phyloP scores from a whole-genome alignment of 2,113 vertebrate species.

The Protobothrops mucrosquamatus region DNA sequence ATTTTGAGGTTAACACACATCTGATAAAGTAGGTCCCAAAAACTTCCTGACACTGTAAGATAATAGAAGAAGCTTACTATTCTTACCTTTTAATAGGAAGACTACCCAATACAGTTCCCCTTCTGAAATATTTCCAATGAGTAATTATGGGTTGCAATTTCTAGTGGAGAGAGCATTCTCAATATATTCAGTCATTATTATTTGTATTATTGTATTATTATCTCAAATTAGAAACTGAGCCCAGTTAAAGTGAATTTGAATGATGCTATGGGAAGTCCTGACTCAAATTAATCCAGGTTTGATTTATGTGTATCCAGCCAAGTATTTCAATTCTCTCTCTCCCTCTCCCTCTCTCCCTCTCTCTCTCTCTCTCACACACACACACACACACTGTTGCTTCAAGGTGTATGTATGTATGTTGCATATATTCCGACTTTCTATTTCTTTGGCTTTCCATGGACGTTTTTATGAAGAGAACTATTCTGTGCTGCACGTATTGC shows the following conservation, averaged over 20 bases:
- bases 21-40: background rate
- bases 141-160: background rate
- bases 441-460: background rate
- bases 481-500: background rate
- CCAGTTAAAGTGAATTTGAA: background rate
- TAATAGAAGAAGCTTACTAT: background rate
- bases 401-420: background rate
- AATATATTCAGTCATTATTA: background rate
- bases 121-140: background rate
- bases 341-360: no score
- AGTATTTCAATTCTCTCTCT: background rate
- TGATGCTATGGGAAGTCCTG: background rate
- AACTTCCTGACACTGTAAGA: background rate
- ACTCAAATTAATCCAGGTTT: background rate
- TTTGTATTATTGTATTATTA: background rate
- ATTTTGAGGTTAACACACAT: background rate
- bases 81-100: background rate
- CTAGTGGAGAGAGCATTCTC: background rate
- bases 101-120: background rate
- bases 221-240: background rate
- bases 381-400: background rate
- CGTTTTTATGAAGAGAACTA: background rate
- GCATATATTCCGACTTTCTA: background rate
- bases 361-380: no score
- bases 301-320: background rate